A percentile compares a stretch with the other conserved stretches of the same genome.
Evolutionary conservation across 2,888 invertebrate species (phyloP).

Genomic region (Platycnemis pennipes): DNA sequence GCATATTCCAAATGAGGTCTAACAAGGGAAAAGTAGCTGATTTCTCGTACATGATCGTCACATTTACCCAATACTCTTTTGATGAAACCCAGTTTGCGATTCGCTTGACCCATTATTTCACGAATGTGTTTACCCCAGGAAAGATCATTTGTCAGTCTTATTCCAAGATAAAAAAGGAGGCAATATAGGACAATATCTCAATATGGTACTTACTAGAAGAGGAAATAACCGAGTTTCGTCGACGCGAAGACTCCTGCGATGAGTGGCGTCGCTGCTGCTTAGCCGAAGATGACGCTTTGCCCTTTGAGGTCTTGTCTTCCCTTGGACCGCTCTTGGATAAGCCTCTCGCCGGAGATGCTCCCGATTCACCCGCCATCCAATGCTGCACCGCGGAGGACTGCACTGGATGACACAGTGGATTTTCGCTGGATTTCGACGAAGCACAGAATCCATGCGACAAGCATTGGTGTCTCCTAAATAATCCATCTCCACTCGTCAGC

Average conservation of each 20-base stretch:
- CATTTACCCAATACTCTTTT: too few species aligned
- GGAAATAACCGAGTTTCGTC: not conserved
- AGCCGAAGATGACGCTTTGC: conserved; percentile 3
- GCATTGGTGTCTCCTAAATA: conserved; percentile 6
- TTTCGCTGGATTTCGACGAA: not conserved
- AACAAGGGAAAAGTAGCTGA: too few species aligned
- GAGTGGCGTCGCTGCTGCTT: not conserved
- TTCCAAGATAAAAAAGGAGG: too few species aligned
- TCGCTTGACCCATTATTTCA: too few species aligned
- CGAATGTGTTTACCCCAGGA: too few species aligned
- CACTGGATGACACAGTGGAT: not conserved
- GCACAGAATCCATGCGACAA: conserved; percentile 23
- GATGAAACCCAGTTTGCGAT: too few species aligned
- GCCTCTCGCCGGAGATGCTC: not conserved
- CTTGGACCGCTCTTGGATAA: not conserved
- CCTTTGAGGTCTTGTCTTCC: not conserved
- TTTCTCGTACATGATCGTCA: too few species aligned
- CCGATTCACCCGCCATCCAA: not conserved
- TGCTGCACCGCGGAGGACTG: not conserved
- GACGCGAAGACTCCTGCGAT: conserved; percentile 34
- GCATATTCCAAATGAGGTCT: too few species aligned
- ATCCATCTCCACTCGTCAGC: not conserved
- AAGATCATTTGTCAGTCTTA: too few species aligned
- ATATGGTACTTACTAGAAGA: conserved; percentile 13
- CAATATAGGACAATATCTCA: too few species aligned